phyloP scores from a whole-genome alignment of 2,888 invertebrate genomes.

The Drosophila melanosoma region DNA sequence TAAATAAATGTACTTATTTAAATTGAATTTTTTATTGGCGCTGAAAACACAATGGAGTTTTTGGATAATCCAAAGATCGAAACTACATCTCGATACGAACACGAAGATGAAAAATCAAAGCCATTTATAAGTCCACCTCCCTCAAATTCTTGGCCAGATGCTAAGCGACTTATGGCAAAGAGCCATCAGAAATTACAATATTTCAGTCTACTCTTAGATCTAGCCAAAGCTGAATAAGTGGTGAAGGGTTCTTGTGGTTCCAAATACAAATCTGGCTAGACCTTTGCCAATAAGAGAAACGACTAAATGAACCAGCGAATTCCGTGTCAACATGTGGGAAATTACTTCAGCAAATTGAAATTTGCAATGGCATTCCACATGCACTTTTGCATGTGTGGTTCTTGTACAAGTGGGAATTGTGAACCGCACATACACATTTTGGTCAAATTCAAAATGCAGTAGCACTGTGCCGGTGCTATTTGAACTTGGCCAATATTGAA shows the following conservation, averaged over 20 bases:
- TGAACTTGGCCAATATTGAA: conserved; percentile 18
- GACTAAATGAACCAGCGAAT: conserved; percentile 53
- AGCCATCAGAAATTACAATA: conserved; percentile 49
- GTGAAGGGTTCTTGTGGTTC: background rate
- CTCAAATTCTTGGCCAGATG: conserved; percentile 46
- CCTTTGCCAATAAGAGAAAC: conserved; percentile 30
- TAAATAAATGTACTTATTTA: conserved; percentile 8
- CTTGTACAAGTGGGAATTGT: conserved; percentile 1
- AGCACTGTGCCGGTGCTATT: background rate
- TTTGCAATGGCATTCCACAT: conserved; percentile 22
- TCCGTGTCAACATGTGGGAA: conserved; percentile 49
- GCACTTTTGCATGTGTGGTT: conserved; percentile 5
- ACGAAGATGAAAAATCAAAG: conserved; percentile 74
- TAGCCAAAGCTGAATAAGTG: conserved; percentile 11
- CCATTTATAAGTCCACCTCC: conserved; percentile 61
- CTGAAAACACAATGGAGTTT: conserved; percentile 67
- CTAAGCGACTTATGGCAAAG: conserved; percentile 55
- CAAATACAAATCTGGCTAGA: conserved; percentile 27
- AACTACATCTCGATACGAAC: conserved; percentile 56
- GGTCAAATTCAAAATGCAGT: conserved; percentile 23
- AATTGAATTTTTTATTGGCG: conserved; percentile 19
- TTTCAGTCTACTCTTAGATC: conserved; percentile 60
- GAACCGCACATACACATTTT: background rate
- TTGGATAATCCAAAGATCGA: conserved; percentile 49
- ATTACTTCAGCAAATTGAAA: conserved; percentile 40